Evolutionary conservation across 2,888 invertebrate species (phyloP), one percentile per base, ranked within the genome.

Genomic region (Orchesellides sinensis): DNA sequence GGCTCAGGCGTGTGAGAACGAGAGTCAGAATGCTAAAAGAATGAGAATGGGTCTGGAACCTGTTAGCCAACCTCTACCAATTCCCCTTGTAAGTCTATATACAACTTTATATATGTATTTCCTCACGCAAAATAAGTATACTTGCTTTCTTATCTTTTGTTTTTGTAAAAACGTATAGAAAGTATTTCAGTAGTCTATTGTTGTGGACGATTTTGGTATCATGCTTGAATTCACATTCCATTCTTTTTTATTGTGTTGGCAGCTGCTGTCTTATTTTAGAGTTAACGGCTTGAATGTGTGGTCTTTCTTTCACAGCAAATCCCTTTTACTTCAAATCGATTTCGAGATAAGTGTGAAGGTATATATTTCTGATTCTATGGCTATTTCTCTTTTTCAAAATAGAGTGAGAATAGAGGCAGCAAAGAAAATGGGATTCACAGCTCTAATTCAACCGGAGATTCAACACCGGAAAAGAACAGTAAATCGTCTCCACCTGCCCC

Each of bases 31-130:
- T 91, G 98, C 98, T 83, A 98, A 98, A 92, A 93, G 98, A 89
- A 98, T 98, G 98, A 93, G 98, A 87, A 93, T 98, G 90, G 98
- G 98, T 66, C 92, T 98, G 88, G 98, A 98, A 90, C 98, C 98
- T 56, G 96, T 97, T 89, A 95, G 96, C 90, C 96, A 96, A 91
- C 96, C 96, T 69, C 94, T 96, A 93, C 96, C 95, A 87, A 92
- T 94, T 84, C 92, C 94, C 89, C 52, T 83, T 35, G 83, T 83
- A 83, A 83, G 83, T 21, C 21, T 93, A 94, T 84, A 17, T 29
- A 2, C 21, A 32, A 8, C 3, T 45, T 61, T 45, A 14, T 47
- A 23, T 61, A 12, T 25, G 19, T 72, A n/a, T n/a, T n/a, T n/a
- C n/a, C n/a, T n/a, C n/a, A n/a, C 6, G n/a, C 3, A 14, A 25